Conservation (phyloP, 2,888 invertebrate genomes). For the Punctoribates punctum region DNA sequence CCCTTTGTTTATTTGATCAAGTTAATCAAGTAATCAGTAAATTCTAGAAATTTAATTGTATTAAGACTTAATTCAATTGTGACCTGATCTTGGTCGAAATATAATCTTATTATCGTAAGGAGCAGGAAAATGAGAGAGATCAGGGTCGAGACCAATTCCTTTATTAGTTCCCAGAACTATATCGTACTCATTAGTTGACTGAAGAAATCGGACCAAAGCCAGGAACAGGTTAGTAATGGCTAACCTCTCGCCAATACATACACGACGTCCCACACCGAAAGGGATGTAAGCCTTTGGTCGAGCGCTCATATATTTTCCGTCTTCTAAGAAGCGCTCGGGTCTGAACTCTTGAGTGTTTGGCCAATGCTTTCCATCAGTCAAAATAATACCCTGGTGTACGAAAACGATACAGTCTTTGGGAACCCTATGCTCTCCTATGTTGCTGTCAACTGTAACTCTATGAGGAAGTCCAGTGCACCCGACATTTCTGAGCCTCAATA, state of each 20-base stretch:
- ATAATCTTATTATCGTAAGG: too few relatives aligned
- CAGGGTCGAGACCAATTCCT: too few relatives aligned
- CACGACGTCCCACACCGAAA: background rate
- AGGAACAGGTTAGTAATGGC: background rate
- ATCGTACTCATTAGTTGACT: conserved; percentile 2
- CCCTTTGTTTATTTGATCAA: too few relatives aligned
- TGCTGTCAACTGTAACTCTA: background rate
- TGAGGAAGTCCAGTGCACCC: background rate
- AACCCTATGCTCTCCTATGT: background rate
- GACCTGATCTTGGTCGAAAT: too few relatives aligned
- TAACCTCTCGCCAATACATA: background rate
- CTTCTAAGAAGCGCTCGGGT: conserved; percentile 23
- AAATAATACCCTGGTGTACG: background rate
- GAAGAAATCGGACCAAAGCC: background rate
- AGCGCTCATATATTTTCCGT: background rate
- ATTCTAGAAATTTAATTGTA: too few relatives aligned
- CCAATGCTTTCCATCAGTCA: conserved; percentile 3
- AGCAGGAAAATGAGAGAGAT: too few relatives aligned
- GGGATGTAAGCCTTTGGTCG: background rate
- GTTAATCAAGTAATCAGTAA: too few relatives aligned
- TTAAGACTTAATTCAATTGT: too few relatives aligned
- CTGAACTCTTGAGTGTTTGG: background rate
- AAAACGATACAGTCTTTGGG: too few relatives aligned
- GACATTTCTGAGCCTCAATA: too few relatives aligned
- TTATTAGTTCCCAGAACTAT: too few relatives aligned